Conservation (phyloP, 2,113 vertebrate genomes). For the Scolopax mira region DNA sequence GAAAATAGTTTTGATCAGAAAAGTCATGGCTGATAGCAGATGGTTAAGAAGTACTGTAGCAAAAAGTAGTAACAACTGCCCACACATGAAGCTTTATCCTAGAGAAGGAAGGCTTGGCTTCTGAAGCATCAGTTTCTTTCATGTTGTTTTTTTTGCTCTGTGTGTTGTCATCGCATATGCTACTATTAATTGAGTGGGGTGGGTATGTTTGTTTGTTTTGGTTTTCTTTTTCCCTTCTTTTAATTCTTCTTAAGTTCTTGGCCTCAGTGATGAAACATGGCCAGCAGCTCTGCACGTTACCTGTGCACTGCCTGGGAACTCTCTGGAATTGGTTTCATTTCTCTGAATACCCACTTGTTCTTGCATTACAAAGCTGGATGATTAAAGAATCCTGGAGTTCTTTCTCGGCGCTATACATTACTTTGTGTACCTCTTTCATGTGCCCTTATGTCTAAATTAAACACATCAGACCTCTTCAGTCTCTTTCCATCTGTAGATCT, state of each 20-base stretch:
- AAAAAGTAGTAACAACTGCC: constrained; percentile 19
- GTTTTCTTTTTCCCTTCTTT: background rate
- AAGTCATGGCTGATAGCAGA: background rate
- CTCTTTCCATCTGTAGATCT: constrained; percentile 26
- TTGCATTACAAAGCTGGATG: constrained; percentile 29
- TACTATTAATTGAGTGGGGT: background rate
- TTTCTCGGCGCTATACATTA: constrained; percentile 10
- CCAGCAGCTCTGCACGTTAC: background rate
- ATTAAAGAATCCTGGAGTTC: background rate
- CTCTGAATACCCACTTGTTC: constrained; percentile 46
- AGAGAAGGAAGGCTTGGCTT: background rate
- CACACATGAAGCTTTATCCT: background rate
- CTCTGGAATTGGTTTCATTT: constrained; percentile 12
- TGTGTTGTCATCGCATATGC: background rate
- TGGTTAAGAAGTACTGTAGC: background rate
- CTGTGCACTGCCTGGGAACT: constrained; percentile 4
- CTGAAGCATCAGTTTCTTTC: background rate
- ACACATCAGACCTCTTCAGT: constrained; percentile 19
- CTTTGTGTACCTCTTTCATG: constrained; percentile 28
- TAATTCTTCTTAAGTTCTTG: background rate
- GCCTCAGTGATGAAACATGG: background rate
- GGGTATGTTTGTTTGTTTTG: too few species aligned
- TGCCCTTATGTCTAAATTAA: constrained; percentile 35
- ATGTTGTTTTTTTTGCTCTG: background rate
- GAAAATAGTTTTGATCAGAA: background rate